phyloP scores from a whole-genome alignment of 1,140 invertebrate species.

The Lepeophtheirus salmonis region DNA sequence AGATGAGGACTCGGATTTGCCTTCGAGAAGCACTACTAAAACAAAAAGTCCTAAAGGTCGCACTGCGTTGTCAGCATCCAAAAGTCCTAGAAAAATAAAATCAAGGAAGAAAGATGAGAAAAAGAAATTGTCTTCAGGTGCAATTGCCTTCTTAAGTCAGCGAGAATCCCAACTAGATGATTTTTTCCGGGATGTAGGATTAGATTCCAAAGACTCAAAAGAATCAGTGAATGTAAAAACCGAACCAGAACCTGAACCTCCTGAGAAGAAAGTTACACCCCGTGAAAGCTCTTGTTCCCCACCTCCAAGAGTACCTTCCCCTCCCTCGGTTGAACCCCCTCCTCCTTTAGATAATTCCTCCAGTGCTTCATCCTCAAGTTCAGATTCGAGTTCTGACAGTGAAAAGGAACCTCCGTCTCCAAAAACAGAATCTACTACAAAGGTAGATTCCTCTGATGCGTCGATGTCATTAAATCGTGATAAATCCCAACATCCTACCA shows the following conservation, averaged over 20 bases:
- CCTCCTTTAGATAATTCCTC: background rate
- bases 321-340: slow-evolving; percentile 5
- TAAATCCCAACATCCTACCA: too few relatives aligned
- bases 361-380: background rate
- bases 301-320: background rate
- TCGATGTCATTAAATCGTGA: too few relatives aligned
- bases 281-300: background rate
- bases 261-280: background rate
- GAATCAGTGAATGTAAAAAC: slow-evolving; percentile 21
- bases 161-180: slow-evolving; percentile 19
- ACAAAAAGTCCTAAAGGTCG: slow-evolving; percentile 1
- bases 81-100: slow-evolving; percentile 7
- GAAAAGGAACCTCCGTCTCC: background rate
- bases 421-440: too few relatives aligned
- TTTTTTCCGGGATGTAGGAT: slow-evolving; percentile 18
- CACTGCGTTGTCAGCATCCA: background rate
- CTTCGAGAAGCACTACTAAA: slow-evolving; percentile 1
- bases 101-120: slow-evolving; percentile 1
- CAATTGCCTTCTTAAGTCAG: slow-evolving; percentile 18
- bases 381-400: background rate
- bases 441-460: too few relatives aligned
- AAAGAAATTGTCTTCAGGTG: slow-evolving; percentile 12
- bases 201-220: slow-evolving; percentile 21
- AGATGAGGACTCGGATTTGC: background rate
- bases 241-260: slow-evolving; percentile 25